Evolutionary conservation across 2,888 invertebrate genomes (phyloP), one percentile per base, ranked within the genome.

Genomic region (Nomada ruficornis): DNA sequence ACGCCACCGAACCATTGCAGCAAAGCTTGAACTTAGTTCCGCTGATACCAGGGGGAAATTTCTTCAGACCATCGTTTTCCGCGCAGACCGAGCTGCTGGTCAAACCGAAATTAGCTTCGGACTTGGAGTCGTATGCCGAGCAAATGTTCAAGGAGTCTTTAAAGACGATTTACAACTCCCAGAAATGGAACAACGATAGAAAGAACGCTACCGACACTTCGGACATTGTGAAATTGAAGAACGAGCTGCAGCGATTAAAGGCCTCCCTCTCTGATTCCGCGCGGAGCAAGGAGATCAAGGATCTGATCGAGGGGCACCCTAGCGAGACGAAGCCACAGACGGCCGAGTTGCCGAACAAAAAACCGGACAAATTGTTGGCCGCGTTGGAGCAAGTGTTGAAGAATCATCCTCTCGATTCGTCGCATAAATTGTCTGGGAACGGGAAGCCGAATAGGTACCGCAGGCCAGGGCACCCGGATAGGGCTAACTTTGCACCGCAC

Each of bases 111-210:
- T 73, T 93, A 11, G 88, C 85, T 26, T 89, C 90, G 0, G 93
- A 94, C 47, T 79, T 93, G 13, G 92, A 92, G 42, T 92, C 91
- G 9, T 93, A 93, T 76, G 94, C 94, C 0, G 93, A 93, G 69
- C 93, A 94, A 64, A 94, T 94, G 93, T 90, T 94, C 74, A 93
- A 91, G 52, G 94, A 94, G 76, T 94, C 94, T 1, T 64, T 94
- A 64, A 92, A 90, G 80, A 93, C 94, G 0, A 94, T 93, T 26
- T 93, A 94, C 73, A 93, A 91, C 63, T 91, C 93, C 0, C 94
- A 94, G n/a, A 93, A 93, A 63, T 94, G 93, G 93, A 94, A 93
- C 81, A 92, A 90, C 60, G 93, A 94, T 60, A 78, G 89, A 0
- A 55, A 90, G 10, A 92, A 89, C 23, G 68, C 87, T 0, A 69